Conservation (phyloP, 2,888 invertebrate species). For the Clistopyga incitator region DNA sequence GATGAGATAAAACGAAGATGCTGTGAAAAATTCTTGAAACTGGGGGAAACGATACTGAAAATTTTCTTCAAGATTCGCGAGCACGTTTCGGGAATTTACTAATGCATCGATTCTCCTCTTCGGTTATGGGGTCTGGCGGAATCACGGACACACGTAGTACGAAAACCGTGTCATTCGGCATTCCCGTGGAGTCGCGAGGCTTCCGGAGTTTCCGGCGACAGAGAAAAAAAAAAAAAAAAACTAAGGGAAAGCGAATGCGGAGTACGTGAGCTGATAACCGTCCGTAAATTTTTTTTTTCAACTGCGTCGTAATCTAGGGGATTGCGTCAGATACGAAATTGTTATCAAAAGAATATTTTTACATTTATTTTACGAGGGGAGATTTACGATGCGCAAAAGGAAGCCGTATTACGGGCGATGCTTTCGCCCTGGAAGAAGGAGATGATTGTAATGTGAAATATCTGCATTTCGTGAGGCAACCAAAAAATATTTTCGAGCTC, state of each 20-base stretch:
- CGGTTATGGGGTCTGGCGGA: neutral
- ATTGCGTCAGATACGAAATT: conserved; percentile 2
- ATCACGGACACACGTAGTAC: neutral
- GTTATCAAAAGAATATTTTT: conserved; percentile 34
- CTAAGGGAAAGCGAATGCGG: neutral
- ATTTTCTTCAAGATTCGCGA: conserved; percentile 3
- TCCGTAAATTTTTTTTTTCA: conserved; percentile 22
- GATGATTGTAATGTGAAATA: too few relatives aligned
- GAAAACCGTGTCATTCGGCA: conserved; percentile 17
- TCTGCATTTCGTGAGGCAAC: too few relatives aligned
- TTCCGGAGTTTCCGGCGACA: conserved; percentile 16
- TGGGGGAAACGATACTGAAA: neutral
- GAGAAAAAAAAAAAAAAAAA: neutral
- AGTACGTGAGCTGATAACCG: conserved; percentile 39
- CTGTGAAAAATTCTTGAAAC: neutral
- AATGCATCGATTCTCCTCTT: conserved; percentile 17
- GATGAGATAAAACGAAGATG: neutral
- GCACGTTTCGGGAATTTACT: conserved; percentile 20
- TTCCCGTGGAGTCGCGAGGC: conserved; percentile 11
- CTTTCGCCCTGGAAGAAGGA: too few relatives aligned
- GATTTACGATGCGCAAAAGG: neutral
- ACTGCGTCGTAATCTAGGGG: neutral
- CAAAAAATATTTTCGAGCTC: too few relatives aligned
- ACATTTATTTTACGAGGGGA: neutral
- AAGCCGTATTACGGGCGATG: neutral